Percentiles rank a stretch among this genome's conserved stretches.
These are phyloP conservation scores for Proteles cristata DNA, from an alignment of 2,113 vertebrate species.

Conservation along the genomic window DNA sequence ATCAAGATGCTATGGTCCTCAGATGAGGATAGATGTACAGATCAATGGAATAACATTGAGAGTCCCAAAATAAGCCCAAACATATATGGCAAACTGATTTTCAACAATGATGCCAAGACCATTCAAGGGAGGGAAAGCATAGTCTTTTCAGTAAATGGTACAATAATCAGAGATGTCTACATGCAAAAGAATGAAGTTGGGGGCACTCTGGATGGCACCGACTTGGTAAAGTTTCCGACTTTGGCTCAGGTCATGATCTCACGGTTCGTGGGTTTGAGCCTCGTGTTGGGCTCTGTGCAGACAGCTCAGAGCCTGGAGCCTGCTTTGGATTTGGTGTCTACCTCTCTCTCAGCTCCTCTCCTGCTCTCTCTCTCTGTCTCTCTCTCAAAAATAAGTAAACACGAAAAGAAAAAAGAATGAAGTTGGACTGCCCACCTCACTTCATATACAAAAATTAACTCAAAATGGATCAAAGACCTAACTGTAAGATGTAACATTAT, in stretches of 20 bases:
- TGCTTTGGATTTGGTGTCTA: no score
- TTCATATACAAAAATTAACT: not conserved
- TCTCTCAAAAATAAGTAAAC: no score
- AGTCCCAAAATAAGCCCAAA: not conserved
- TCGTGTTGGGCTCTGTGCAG: no score
- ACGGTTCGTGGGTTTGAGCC: no score
- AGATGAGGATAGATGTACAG: not conserved
- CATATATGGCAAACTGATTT: not conserved
- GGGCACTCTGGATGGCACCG: no score
- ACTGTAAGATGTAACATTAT: not conserved
- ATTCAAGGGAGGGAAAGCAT: not conserved
- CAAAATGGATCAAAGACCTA: not conserved
- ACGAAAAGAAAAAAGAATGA: not conserved
- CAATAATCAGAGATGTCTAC: not conserved
- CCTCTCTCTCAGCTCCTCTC: no score
- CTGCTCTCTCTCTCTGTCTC: no score
- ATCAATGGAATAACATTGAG: not conserved
- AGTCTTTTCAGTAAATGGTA: conserved; percentile 3
- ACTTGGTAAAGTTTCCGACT: no score
- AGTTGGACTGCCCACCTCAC: not conserved
- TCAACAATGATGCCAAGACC: not conserved
- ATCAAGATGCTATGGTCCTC: not conserved
- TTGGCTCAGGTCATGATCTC: no score
- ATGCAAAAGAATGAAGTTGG: not conserved
- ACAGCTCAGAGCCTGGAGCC: no score